Percentiles rank a stretch among this genome's conserved stretches.
Evolutionary conservation across 2,113 vertebrate species (phyloP).

Genomic region (Aythya baeri): DNA sequence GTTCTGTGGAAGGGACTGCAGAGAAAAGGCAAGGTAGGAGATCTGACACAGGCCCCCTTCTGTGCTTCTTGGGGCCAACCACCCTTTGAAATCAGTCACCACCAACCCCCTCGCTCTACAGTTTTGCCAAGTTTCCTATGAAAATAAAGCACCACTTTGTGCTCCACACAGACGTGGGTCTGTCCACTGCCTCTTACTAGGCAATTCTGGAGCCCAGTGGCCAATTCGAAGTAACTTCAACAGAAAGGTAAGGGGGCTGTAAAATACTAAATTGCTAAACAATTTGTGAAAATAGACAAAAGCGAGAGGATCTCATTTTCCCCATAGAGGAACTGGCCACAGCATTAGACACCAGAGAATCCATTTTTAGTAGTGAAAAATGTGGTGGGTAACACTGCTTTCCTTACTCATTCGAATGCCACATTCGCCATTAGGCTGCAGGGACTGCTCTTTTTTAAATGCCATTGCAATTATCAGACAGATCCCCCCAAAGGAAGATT

Average conservation of each 20-base stretch:
- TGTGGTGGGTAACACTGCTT: accelerated
- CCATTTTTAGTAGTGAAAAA: not conserved
- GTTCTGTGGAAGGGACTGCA: not conserved
- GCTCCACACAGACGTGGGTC: not conserved
- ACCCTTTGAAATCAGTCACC: not conserved
- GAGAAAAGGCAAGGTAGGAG: not conserved
- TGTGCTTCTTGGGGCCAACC: not conserved
- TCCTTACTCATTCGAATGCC: not conserved
- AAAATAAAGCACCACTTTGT: not conserved
- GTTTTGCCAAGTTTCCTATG: not conserved
- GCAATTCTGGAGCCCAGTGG: not conserved
- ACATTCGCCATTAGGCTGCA: not conserved
- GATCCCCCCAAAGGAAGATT: not conserved
- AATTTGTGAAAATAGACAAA: not conserved
- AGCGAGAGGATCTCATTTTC: not conserved
- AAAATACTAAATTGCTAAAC: not conserved
- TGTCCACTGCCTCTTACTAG: not conserved
- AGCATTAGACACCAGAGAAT: not conserved
- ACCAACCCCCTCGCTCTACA: not conserved
- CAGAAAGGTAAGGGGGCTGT: not conserved
- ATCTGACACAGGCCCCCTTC: not conserved
- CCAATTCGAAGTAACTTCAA: not conserved
- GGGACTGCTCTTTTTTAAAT: not conserved
- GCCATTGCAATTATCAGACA: not conserved
- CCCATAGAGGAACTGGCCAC: accelerated